Evolutionary conservation across 2,797 vertebrate species (phyloP).

Genomic region (Sebastes goodei): DNA sequence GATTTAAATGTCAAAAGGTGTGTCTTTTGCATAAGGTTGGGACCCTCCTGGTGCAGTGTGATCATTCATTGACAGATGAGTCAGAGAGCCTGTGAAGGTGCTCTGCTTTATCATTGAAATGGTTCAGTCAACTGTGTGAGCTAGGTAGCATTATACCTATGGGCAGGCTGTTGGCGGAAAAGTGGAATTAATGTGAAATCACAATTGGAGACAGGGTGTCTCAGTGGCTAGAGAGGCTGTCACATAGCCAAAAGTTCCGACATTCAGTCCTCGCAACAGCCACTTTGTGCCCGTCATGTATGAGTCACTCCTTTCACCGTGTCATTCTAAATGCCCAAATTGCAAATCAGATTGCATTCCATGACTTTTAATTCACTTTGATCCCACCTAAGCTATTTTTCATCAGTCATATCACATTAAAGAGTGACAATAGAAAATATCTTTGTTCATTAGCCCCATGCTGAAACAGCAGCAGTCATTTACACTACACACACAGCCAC

Average conservation of each 20-base stretch:
- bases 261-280: constrained; percentile 13
- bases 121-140: constrained; percentile 25
- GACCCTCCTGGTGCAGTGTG: constrained; percentile 42
- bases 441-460: constrained; percentile 71
- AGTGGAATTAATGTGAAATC: constrained; percentile 34
- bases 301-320: constrained; percentile 41
- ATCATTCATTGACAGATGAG: constrained; percentile 55
- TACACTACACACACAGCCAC: constrained; percentile 70
- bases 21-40: constrained; percentile 57
- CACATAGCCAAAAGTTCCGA: constrained; percentile 37
- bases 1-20: constrained; percentile 82
- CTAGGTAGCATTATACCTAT: constrained; percentile 40
- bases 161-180: neutral
- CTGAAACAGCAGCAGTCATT: constrained; percentile 72
- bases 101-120: constrained; percentile 71
- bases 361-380: constrained; percentile 48
- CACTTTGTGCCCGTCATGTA: constrained; percentile 38
- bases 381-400: constrained; percentile 54
- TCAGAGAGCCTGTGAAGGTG: constrained; percentile 42
- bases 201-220: constrained; percentile 4
- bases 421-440: constrained; percentile 64
- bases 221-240: constrained; percentile 24
- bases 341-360: constrained; percentile 47
- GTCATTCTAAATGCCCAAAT: constrained; percentile 38
- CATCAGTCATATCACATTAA: constrained; percentile 58